phyloP scores from a whole-genome alignment of 2,888 invertebrate genomes.

The Aphidius colemani region DNA sequence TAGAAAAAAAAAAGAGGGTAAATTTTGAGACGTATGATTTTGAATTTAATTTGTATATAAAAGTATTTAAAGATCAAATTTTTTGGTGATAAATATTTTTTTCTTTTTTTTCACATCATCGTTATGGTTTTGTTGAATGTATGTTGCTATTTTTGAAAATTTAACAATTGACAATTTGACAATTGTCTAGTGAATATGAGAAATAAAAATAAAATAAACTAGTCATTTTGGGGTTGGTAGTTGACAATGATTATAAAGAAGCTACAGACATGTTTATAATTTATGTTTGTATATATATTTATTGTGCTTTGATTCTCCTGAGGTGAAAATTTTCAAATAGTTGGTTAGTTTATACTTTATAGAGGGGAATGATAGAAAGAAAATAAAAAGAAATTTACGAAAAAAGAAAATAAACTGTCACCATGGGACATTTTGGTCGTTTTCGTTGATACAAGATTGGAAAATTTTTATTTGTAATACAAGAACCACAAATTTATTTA shows the following conservation, averaged over 20 bases:
- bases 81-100: no score
- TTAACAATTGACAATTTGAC: background rate
- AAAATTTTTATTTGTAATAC: slow-evolving; percentile 13
- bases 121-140: background rate
- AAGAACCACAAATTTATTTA: slow-evolving; percentile 33
- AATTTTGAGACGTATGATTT: no score
- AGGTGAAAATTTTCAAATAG: slow-evolving; percentile 3
- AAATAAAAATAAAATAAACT: background rate
- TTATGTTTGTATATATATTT: background rate
- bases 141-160: background rate
- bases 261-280: slow-evolving; percentile 5
- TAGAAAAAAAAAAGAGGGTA: no score
- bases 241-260: slow-evolving; percentile 12
- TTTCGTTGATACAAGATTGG: slow-evolving; percentile 8
- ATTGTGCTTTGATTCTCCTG: slow-evolving; percentile 8
- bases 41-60: no score
- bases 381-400: background rate
- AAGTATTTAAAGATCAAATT: no score
- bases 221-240: slow-evolving; percentile 15
- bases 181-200: background rate
- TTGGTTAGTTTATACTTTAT: slow-evolving; percentile 8
- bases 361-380: background rate
- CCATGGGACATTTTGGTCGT: slow-evolving; percentile 8
- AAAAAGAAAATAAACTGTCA: background rate
- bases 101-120: background rate